Evolutionary conservation across 1,140 invertebrate species (phyloP), one percentile per base, ranked within the genome.

Genomic region (Drosophila prosaltans): DNA sequence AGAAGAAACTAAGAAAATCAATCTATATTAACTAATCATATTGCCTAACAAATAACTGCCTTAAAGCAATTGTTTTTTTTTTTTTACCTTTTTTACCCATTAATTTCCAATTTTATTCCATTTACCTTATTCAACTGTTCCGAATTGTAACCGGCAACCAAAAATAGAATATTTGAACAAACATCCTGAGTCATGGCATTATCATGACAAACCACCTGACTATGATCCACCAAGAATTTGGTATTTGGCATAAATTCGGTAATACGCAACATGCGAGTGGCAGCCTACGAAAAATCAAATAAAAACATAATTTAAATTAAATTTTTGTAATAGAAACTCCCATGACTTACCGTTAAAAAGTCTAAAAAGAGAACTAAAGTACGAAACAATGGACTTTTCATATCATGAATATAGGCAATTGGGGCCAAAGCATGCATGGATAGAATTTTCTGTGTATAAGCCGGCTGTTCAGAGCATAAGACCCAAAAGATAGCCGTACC

Each of bases 401-500:
- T 93, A 66, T 95, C 82, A 11, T 92, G 93, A 67, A 96, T 93
- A 65, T 93, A 95, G 3, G 94, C 94, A 1, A 95, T 94, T 16
- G 96, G 96, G 1, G 94, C 95, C 65, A 96, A 90, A 0, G 95
- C 95, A 63, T 95, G 93, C 94, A 95, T 94, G 1, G 94, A 93
- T 26, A 92, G 93, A 63, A 96, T 94, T 92, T 95, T 95, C 9
- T 93, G 80, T 72, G 95, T 95, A 76, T 96, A 96, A 59, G 95
- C 93, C 0, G 95, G 95, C 39, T 93, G 92, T 30, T 93, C 91
- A 2, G 94, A 94, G 57, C 93, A 91, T 82, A 96, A 92, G 0
- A 95, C 95, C 76, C 94, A 95, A 80, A 95, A 95, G 3, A 93
- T 85, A 3, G 95, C 95, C 0, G 95, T 96, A 26, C 96, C 96